Evolutionary conservation across 2,113 vertebrate genomes (phyloP), one percentile per base, ranked within the genome.

Genomic region (Gymnogyps californianus): DNA sequence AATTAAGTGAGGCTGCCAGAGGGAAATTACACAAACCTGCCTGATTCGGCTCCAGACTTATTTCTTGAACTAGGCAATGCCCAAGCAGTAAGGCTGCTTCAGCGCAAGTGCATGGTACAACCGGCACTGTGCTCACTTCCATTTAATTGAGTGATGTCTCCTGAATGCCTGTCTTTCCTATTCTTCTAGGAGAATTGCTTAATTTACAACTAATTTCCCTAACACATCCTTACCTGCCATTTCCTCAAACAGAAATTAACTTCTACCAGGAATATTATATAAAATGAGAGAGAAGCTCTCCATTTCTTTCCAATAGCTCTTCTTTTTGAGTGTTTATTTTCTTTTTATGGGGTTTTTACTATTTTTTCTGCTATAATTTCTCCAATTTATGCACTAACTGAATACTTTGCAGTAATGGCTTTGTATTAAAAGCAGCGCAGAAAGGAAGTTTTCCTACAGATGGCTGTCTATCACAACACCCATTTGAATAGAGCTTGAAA

Each of bases 31-130:
- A 42, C 65, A 16, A 78, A 47, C 55, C 79, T 47, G n/a, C 11
- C 80, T 58, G 77, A 3, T 84, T 59, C 3, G 9, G 79, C 64
- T 58, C 28, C 78, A 75, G 49, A 40, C n/a, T 85, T 21, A 34
- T 42, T 67, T 62, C 65, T 61, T 20, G 29, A n/a, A 2, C 8
- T 6, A 49, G 54, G 46, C 59, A 28, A 25, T 51, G 52, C 31
- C 57, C 49, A 11, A 61, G 85, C 74, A 49, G 52, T 4, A 9
- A 42, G 32, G 62, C 46, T 87, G 78, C 78, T 22, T 7, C 61
- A 46, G 70, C 25, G 1, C 0, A 1, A 55, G 66, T 1, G 14
- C 58, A 4, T 1, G 24, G 70, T 6, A 4, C 55, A 19, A 4
- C 21, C 17, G 8, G 51, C 7, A 9, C 6, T 7, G 28, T 22